These are phyloP conservation scores for Cantharis rustica DNA, from an alignment of 2,888 invertebrate genomes.

Conservation along the genomic window DNA sequence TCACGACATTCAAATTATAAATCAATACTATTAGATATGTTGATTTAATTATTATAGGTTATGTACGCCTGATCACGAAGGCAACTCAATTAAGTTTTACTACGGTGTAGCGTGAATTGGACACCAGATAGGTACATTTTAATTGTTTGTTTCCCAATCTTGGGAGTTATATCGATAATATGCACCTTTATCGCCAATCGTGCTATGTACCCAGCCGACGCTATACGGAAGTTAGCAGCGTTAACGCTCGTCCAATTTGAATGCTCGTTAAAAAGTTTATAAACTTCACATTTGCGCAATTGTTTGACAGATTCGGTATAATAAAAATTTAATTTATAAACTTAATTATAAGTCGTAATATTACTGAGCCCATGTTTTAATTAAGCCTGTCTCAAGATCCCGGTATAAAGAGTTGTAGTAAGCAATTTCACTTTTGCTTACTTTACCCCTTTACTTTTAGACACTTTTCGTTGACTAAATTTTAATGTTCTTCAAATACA, in stretches of 20 bases:
- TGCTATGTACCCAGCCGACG: not conserved
- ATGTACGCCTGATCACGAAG: not conserved
- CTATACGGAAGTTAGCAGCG: not conserved
- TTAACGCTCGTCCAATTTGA: not conserved
- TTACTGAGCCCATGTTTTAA: constrained; percentile 48
- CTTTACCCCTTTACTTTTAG: constrained; percentile 47
- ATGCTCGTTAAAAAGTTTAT: constrained; percentile 1
- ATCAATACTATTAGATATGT: constrained; percentile 11
- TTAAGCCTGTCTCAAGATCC: constrained; percentile 49
- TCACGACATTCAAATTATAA: constrained; percentile 47
- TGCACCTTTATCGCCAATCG: not conserved
- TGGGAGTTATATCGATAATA: not conserved
- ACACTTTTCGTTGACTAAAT: constrained; percentile 45
- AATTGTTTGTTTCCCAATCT: not conserved
- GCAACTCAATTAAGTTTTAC: not conserved
- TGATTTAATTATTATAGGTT: not conserved
- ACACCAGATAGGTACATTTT: not conserved
- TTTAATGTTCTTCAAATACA: constrained; percentile 37
- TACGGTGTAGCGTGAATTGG: not conserved
- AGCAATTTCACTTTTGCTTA: constrained; percentile 48
- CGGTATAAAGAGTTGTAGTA: constrained; percentile 43
- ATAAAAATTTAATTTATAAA: constrained; percentile 48
- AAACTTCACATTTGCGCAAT: constrained; percentile 3
- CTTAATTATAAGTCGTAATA: constrained; percentile 49
- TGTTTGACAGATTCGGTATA: constrained; percentile 30